These are phyloP conservation scores for Stichopus chloronotus DNA, from an alignment of 35 echinoderm and acorn worm species.

Conservation along the genomic window DNA sequence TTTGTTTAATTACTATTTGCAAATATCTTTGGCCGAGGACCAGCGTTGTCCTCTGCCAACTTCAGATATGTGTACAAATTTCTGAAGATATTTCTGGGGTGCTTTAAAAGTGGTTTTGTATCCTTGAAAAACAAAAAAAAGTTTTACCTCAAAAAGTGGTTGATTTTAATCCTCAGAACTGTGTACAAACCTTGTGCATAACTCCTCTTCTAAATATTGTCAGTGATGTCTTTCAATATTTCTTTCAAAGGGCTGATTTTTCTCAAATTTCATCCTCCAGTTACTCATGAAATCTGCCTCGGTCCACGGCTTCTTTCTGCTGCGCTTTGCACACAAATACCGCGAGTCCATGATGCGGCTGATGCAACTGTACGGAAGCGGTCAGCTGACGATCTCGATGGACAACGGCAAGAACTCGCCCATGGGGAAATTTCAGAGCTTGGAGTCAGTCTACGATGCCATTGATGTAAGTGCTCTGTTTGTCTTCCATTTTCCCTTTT, in stretches of 20 bases:
- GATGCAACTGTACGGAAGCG: constrained; percentile 50
- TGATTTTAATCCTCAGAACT: no score
- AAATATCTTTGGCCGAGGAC: no score
- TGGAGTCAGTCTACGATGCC: constrained; percentile 74
- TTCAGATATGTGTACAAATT: no score
- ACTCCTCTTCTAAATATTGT: no score
- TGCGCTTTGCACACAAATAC: constrained; percentile 46
- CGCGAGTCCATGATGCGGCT: constrained; percentile 62
- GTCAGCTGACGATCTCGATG: constrained; percentile 51
- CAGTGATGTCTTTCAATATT: not conserved
- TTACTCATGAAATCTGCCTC: constrained; percentile 67
- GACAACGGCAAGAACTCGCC: constrained; percentile 76
- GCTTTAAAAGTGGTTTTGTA: no score
- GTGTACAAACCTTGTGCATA: no score
- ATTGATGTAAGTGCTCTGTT: constrained; percentile 67
- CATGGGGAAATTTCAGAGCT: constrained; percentile 64
- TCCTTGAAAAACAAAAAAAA: no score
- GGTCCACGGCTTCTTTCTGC: constrained; percentile 71
- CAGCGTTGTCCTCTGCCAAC: no score
- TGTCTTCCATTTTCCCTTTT: not conserved
- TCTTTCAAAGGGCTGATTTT: not conserved
- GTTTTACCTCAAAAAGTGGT: no score
- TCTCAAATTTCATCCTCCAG: constrained; percentile 13
- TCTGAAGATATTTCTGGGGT: no score
- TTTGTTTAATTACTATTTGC: no score